phyloP scores from a whole-genome alignment of 2,888 invertebrate genomes.

The Ceriagrion tenellum region DNA sequence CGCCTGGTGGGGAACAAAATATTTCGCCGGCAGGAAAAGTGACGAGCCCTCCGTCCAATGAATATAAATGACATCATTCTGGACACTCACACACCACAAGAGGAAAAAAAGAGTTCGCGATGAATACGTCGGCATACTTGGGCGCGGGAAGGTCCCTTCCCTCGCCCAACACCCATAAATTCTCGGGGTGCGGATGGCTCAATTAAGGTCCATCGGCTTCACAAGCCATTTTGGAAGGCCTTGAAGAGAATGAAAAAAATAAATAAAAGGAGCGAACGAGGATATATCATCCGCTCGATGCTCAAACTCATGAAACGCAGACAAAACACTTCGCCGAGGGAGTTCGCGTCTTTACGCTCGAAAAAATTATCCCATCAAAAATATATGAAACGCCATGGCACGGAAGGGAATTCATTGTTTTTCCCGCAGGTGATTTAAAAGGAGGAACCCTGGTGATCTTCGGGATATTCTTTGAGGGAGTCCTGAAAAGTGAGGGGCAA shows the following conservation, averaged over 20 bases:
- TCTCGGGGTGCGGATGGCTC: neutral
- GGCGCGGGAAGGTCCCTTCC: neutral
- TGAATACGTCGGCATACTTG: neutral
- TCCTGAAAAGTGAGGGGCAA: neutral
- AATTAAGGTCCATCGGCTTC: neutral
- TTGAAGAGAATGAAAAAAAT: too few species aligned
- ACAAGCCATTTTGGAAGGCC: neutral
- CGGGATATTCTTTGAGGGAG: neutral
- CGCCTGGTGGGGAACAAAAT: neutral
- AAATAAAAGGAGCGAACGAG: neutral
- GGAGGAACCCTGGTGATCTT: neutral
- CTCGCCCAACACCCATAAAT: neutral
- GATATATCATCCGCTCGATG: neutral
- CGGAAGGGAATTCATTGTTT: neutral
- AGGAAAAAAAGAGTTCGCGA: neutral
- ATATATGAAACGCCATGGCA: neutral
- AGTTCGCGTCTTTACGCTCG: neutral
- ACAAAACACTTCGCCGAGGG: neutral
- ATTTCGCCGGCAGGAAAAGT: neutral
- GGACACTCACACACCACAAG: neutral
- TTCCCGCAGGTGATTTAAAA: neutral
- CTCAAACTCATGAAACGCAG: neutral
- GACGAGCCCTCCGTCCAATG: neutral
- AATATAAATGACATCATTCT: neutral
- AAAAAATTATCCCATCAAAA: constrained; percentile 6